A percentile compares a stretch with the other conserved stretches of the same genome.
Evolutionary conservation across 2,797 vertebrate genomes (phyloP).

Genomic region (Gastrophryne carolinensis): DNA sequence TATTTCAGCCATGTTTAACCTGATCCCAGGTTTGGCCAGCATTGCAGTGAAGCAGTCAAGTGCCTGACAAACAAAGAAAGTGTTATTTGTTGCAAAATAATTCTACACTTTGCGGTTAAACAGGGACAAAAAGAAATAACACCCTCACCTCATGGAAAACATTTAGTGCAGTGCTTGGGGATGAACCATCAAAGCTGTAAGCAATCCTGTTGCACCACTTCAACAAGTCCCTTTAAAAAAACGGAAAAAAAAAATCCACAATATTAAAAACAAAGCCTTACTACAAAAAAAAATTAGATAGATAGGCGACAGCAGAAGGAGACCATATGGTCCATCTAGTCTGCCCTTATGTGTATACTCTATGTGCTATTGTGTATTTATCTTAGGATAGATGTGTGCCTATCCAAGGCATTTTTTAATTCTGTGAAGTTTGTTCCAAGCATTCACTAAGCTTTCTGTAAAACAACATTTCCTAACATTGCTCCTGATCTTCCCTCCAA

Average conservation of each 20-base stretch:
- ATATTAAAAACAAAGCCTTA: neutral
- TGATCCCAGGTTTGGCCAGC: slow-evolving; percentile 77
- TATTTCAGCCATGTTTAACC: slow-evolving; percentile 83
- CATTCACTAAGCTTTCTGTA: too few relatives aligned
- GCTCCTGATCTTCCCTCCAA: too few relatives aligned
- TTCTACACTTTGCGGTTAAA: neutral
- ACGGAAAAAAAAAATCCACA: too few relatives aligned
- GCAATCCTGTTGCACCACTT: slow-evolving; percentile 95
- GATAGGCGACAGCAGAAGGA: too few relatives aligned
- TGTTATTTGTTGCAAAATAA: too few relatives aligned
- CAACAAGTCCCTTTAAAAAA: slow-evolving; percentile 79
- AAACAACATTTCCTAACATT: too few relatives aligned
- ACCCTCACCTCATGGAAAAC: slow-evolving; percentile 90
- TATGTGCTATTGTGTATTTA: too few relatives aligned
- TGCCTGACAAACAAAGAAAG: slow-evolving; percentile 70
- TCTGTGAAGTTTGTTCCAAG: too few relatives aligned
- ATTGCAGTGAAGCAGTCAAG: slow-evolving; percentile 96
- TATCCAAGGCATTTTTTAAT: too few relatives aligned
- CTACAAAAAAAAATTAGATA: neutral
- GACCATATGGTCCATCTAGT: too few relatives aligned
- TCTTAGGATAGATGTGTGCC: too few relatives aligned
- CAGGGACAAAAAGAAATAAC: neutral
- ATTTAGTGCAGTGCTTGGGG: slow-evolving; percentile 76
- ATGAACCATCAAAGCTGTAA: slow-evolving; percentile 77
- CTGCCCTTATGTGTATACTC: too few relatives aligned